Base-by-base conservation (phyloP, 2,888 invertebrate species). In the Pristionchus mayeri region DNA sequence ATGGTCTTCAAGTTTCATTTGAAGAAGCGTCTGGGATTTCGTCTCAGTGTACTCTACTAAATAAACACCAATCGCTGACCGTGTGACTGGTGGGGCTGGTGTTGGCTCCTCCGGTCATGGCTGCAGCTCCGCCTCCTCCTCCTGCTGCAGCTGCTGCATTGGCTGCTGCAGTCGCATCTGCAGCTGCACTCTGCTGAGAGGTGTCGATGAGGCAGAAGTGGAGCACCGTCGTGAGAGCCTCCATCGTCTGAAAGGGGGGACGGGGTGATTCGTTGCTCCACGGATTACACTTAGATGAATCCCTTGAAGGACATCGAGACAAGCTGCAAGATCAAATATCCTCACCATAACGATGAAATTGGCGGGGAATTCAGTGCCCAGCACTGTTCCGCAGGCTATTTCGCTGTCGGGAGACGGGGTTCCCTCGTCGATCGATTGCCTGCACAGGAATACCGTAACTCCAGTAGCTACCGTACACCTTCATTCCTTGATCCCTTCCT, bases 191-290 rank as follows among this genome's bases (percentile, higher is more conserved):
- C 16, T 34, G 7, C 34, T 67, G 54, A 18, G 71, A 67, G 57
- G 87, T 87, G 75, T 91, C 92, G 44, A 91, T 87, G 75, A 92
- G 86, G 79, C 92, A 91, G 85, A 90, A 92, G 85, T 93, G 92
- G n/a, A 93, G 85, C 16, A 93, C 87, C 9, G 92, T 90, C 37
- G 91, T 91, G 50, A 92, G 86, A 0, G 90, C 87, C 85, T 92
- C 92, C 37, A 92, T 85, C 4, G 89, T 86, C 90, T 89, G 67
- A 84, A 87, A 82, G 2, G 16, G n/a, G 27, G 34, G 21, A 57
- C 24, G 0, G 6, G 60, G 16, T 11, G 27, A 11, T 9, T 60
- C 11, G 27, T 0, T 60, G 60, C 27, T 30, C 16, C 30, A 30
- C 30, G 16, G 30, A 44, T 44, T 44, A 9, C 13, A 44, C 44